Base-by-base conservation (phyloP, 1,140 invertebrate species). In the Meloidogyne floridensis region DNA sequence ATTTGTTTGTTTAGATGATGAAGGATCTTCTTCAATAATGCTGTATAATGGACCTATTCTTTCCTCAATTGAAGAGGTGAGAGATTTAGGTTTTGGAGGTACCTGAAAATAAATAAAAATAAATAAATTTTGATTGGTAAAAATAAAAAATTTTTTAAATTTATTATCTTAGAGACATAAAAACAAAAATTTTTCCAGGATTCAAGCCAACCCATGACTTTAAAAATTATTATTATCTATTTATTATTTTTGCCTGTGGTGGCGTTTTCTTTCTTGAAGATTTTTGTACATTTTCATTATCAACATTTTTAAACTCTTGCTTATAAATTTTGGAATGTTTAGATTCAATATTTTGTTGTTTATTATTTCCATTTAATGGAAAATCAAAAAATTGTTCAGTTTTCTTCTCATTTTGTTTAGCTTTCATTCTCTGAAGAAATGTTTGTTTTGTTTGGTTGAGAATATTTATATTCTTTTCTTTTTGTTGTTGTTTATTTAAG, bases 371-470 rank as follows among this genome's bases (percentile, higher is more conserved):
- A n/a, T 32, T 32, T 32, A 32, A 32, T 32, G 5, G 15, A n/a
- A 65, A 65, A n/a, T 65, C 15, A 65, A n/a, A 4, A 6, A n/a
- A 47, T 47, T 47, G 4, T 65, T 65, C 5, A 65, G 3, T 11
- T 7, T 65, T n/a, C 4, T 59, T 5, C 3, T 65, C 4, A n/a
- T n/a, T 6, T 18, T 65, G 59, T 65, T 65, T 65, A n/a, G 13
- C 65, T 71, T 72, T 69, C 53, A 32, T 53, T 79, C 77, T n/a
- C 42, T 79, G 53, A 71, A 54, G 53, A 79, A 51, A 69, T 71
- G 77, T 32, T 79, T 51, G 42, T 18, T 47, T 18, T 72, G n/a
- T 20, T 72, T 59, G 15, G 15, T 1, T 65, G 9, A 6, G 54
- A 15, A 20, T 65, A 13, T 32, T 32, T 32, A 65, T 65, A 15